phyloP scores from a whole-genome alignment of 2,888 invertebrate species.

The Keiferia lycopersicella region DNA sequence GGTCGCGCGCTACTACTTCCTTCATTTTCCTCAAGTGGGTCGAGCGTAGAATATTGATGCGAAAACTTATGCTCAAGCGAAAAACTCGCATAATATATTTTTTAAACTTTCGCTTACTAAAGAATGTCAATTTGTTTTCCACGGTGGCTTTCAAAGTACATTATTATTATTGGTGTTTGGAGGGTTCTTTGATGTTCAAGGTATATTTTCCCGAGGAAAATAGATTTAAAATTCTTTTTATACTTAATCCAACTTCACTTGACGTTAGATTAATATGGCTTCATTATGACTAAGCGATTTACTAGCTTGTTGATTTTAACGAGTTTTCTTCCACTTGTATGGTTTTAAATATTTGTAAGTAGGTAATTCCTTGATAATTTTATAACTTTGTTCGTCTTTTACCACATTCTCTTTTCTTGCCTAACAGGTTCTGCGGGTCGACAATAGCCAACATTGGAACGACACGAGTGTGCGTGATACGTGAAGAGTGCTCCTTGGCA shows the following conservation, averaged over 20 bases:
- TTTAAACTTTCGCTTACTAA: conserved; percentile 3
- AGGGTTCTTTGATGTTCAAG: background rate
- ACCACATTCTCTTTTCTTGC: background rate
- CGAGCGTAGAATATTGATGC: conserved; percentile 52
- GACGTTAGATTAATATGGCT: background rate
- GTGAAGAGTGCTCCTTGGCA: conserved; percentile 77
- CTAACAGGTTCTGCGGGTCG: conserved; percentile 59
- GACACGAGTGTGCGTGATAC: conserved; percentile 75
- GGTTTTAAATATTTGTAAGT: background rate
- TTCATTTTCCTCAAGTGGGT: conserved; percentile 46
- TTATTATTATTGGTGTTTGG: background rate
- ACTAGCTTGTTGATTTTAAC: background rate
- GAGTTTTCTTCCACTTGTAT: background rate
- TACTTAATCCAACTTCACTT: no score
- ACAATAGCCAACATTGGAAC: conserved; percentile 57
- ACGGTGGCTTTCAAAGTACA: background rate
- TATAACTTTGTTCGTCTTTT: background rate
- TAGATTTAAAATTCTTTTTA: no score
- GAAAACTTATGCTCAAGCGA: conserved; percentile 28
- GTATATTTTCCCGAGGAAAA: background rate
- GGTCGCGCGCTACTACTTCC: conserved; percentile 23
- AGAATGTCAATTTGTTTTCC: conserved; percentile 3
- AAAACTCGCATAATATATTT: conserved; percentile 25
- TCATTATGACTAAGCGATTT: background rate
- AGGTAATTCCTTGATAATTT: background rate